A percentile compares a stretch with the other conserved stretches of the same genome.
phyloP scores from a whole-genome alignment of 1,140 invertebrate species.

The Procambarus clarkii region DNA sequence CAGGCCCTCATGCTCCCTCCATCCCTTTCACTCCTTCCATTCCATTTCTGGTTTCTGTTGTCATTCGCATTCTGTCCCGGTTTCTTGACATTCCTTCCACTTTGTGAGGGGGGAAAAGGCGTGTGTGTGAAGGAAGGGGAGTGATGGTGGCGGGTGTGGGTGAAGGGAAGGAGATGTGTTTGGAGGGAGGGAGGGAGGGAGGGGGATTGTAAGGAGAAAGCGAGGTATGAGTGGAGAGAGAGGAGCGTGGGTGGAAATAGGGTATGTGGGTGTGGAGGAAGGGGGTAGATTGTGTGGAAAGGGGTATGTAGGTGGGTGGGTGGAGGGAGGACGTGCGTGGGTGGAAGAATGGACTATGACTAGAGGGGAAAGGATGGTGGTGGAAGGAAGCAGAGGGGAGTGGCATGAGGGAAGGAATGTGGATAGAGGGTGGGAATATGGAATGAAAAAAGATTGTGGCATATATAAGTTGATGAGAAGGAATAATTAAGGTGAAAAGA shows the following conservation, averaged over 20 bases:
- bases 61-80: too few relatives aligned
- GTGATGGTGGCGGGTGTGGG: neutral
- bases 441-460: neutral
- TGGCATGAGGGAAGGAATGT: neutral
- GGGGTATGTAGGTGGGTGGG: too few relatives aligned
- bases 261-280: too few relatives aligned
- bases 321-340: too few relatives aligned
- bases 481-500: neutral
- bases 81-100: neutral
- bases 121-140: neutral
- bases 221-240: neutral
- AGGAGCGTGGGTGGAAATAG: neutral
- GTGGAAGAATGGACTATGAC: too few relatives aligned
- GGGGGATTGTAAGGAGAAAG: constrained; percentile 18
- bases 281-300: too few relatives aligned
- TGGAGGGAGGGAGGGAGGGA: neutral
- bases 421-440: neutral
- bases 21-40: neutral
- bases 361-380: too few relatives aligned
- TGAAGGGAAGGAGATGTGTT: neutral
- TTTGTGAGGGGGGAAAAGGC: too few relatives aligned
- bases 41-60: too few relatives aligned
- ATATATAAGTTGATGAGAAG: neutral
- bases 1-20: neutral
- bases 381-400: neutral